phyloP scores from a whole-genome alignment of 1,140 invertebrate species.

The Phocides pigmalion region DNA sequence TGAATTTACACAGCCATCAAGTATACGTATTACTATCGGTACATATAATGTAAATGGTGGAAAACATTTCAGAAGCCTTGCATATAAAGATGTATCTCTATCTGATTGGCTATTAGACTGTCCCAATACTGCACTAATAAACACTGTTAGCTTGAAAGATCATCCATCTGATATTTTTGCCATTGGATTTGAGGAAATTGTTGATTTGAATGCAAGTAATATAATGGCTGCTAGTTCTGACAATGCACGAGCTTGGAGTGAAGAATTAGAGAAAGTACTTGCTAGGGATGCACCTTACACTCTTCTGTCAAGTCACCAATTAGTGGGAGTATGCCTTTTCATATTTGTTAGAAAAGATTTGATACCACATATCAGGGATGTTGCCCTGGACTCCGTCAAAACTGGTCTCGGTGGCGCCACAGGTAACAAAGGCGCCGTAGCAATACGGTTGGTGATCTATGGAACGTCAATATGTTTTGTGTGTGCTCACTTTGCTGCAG shows the following conservation, averaged over 20 bases:
- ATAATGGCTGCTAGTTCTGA: conserved; percentile 98
- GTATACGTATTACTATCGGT: conserved; percentile 93
- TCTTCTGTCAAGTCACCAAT: conserved; percentile 96
- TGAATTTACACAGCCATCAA: conserved; percentile 91
- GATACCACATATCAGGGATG: conserved; percentile 94
- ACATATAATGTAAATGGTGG: conserved; percentile 99
- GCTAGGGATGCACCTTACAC: conserved; percentile 95
- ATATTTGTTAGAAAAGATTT: conserved; percentile 96
- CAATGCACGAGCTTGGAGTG: conserved; percentile 98
- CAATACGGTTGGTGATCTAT: conserved; percentile 95
- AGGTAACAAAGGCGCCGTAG: conserved; percentile 98
- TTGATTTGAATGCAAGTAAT: conserved; percentile 99
- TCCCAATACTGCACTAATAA: conserved; percentile 84
- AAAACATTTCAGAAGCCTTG: conserved; percentile 98
- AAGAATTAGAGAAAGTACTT: conserved; percentile 96
- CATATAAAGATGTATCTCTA: conserved; percentile 96
- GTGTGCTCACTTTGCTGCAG: conserved; percentile 99
- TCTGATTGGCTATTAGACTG: conserved; percentile 97
- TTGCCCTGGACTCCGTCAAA: conserved; percentile 97
- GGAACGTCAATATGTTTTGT: conserved; percentile 98
- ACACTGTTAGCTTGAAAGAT: conserved; percentile 83
- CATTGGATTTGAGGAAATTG: conserved; percentile 99
- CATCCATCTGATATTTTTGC: conserved; percentile 96
- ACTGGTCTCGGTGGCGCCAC: conserved; percentile 98
- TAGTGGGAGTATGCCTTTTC: conserved; percentile 99